Evolutionary conservation across 2,888 invertebrate genomes (phyloP), one percentile per base, ranked within the genome.

Genomic region (Andrena minutula): DNA sequence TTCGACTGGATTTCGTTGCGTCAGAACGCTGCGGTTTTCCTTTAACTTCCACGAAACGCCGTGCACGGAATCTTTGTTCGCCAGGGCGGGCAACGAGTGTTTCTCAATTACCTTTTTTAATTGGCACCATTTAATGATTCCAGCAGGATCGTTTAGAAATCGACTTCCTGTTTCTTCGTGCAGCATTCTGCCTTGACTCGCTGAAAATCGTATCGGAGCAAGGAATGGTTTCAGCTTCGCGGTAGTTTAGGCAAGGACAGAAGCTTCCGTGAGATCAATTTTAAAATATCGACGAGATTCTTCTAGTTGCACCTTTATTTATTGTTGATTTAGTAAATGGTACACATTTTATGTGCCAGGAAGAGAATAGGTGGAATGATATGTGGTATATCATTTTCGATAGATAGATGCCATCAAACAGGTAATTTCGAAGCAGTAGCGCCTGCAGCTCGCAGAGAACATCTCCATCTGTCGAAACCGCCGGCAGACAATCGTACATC

Each of bases 401-500:
- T 73, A 74, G 20, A 65, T 10, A 66, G 51, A 23, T 65, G 64
- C 63, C 69, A 77, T 53, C 78, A 20, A 72, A 53, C 30, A 56
- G 41, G 78, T 77, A 86, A 87, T 87, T 82, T 78, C 64, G 79
- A 75, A 82, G 73, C 70, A 79, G 16, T 49, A 80, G 73, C 51
- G 75, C 47, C 68, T 20, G 58, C 23, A 73, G 83, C 60, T 69
- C 69, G 49, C 72, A 35, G 83, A 86, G 88, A 91, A 88, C 83
- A 89, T 87, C 88, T 91, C 86, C 89, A 90, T 92, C 88, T 89
- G 90, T 83, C 87, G 86, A 87, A 86, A 85, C 88, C 84, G 84
- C 75, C 74, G 71, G 82, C 86, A 88, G 90, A 90, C 86, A 88
- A 30, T 58, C 41, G 56, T 26, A 88, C 90, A 89, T 89, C 90